Percentiles rank a stretch among this genome's conserved stretches.
Conservation (phyloP, 2,888 invertebrate genomes). For the Holacanthella duospinosa region DNA sequence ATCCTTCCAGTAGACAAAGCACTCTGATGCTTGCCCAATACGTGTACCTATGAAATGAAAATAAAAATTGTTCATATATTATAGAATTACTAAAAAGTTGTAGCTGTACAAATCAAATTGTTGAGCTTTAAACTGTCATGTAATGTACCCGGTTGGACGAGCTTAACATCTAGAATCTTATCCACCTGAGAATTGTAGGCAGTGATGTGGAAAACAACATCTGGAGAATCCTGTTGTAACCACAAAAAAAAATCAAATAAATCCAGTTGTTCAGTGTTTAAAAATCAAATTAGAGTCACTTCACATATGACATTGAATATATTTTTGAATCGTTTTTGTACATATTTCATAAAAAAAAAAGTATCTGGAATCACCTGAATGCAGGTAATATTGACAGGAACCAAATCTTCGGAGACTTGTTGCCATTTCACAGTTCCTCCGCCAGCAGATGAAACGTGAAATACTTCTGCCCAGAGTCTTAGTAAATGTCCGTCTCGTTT, state of each 20-base stretch:
- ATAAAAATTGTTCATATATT: not conserved
- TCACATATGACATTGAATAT: too few relatives aligned
- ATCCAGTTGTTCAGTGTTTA: too few relatives aligned
- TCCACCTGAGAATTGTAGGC: constrained; percentile 98
- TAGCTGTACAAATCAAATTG: too few relatives aligned
- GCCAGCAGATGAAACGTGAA: constrained; percentile 88
- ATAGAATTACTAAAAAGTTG: too few relatives aligned
- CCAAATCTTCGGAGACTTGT: constrained; percentile 94
- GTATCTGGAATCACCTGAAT: constrained; percentile 45
- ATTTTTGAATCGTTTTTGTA: too few relatives aligned
- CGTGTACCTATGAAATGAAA: constrained; percentile 60
- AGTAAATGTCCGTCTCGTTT: constrained; percentile 76
- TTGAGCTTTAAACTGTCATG: too few relatives aligned
- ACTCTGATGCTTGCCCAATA: constrained; percentile 94
- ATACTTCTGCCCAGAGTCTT: constrained; percentile 97
- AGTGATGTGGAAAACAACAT: constrained; percentile 95
- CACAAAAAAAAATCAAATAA: constrained; percentile 4
- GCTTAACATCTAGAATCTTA: constrained; percentile 93
- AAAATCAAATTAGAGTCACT: too few relatives aligned
- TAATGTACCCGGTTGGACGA: constrained; percentile 94
- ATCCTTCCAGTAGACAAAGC: constrained; percentile 98
- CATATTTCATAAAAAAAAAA: too few relatives aligned
- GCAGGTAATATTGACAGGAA: constrained; percentile 96
- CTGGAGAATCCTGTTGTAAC: constrained; percentile 89
- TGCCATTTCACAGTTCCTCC: constrained; percentile 93